Conservation (phyloP, 2,113 vertebrate species). For the Sapayoa aenigma region DNA sequence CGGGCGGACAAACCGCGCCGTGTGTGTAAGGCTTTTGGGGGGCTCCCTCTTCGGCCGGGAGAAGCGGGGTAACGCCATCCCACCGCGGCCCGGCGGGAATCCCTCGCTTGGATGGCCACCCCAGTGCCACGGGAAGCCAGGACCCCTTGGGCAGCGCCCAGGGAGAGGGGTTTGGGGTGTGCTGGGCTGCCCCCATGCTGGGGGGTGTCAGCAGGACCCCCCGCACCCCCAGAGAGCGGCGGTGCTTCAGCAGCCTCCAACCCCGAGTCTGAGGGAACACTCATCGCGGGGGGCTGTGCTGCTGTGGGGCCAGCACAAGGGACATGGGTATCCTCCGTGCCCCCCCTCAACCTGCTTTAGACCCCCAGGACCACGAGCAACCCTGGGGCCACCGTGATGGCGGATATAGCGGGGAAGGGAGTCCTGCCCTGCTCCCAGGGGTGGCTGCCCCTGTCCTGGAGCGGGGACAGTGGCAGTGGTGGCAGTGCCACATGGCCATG, state of each 20-base stretch:
- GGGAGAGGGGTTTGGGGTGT: neutral
- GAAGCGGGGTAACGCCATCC: fast-evolving
- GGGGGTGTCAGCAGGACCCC: neutral
- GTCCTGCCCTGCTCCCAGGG: neutral
- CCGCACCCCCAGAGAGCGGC: neutral
- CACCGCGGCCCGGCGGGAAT: neutral
- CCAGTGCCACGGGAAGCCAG: neutral
- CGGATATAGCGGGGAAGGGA: neutral
- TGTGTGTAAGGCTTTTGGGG: fast-evolving
- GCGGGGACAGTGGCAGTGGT: neutral
- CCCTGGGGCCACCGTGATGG: neutral
- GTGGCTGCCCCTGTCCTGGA: neutral
- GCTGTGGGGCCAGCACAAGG: neutral
- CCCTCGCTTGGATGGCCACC: neutral
- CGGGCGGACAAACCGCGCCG: neutral
- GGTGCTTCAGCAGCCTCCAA: neutral
- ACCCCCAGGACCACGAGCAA: neutral
- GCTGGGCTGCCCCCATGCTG: neutral
- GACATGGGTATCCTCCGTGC: fast-evolving
- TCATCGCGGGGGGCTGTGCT: neutral
- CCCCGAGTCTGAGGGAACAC: neutral
- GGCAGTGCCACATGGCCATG: neutral
- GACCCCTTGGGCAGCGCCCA: too few species aligned
- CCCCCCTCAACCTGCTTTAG: neutral
- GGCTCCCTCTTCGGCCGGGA: neutral